These are phyloP conservation scores for Zeuzera pyrina DNA, from an alignment of 2,888 invertebrate species.

Conservation along the genomic window DNA sequence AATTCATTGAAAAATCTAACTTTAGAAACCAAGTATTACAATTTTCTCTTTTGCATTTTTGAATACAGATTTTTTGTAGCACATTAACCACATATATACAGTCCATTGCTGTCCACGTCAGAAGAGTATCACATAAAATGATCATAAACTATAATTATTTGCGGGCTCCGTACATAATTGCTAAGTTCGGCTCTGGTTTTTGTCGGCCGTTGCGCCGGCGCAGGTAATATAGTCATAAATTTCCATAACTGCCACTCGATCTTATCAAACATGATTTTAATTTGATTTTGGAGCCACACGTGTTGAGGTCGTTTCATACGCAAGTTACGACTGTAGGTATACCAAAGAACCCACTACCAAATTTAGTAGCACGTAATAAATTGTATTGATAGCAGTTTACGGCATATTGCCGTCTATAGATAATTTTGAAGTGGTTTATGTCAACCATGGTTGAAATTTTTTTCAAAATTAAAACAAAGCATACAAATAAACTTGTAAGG, in stretches of 20 bases:
- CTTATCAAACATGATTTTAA: conserved; percentile 73
- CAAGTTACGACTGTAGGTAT: conserved; percentile 62
- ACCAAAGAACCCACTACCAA: too few relatives aligned
- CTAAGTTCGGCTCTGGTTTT: conserved; percentile 59
- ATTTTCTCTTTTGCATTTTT: neutral
- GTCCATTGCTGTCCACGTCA: conserved; percentile 21
- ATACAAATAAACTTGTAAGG: too few relatives aligned
- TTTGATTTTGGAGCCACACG: conserved; percentile 71
- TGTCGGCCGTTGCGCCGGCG: conserved; percentile 62
- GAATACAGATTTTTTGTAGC: conserved; percentile 23
- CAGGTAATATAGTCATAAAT: conserved; percentile 74
- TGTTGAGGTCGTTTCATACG: conserved; percentile 55
- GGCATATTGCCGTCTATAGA: too few relatives aligned
- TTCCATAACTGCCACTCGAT: conserved; percentile 73
- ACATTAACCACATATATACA: conserved; percentile 26
- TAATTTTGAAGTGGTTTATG: too few relatives aligned
- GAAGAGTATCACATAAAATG: conserved; percentile 56
- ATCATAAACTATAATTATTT: conserved; percentile 69
- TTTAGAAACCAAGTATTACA: conserved; percentile 3
- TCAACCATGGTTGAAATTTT: too few relatives aligned
- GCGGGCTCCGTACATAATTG: conserved; percentile 69
- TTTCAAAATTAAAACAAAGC: too few relatives aligned
- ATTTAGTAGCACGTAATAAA: conserved; percentile 25
- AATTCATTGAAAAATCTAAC: conserved; percentile 1
- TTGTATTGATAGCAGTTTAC: too few relatives aligned